Evolutionary conservation across 2,113 vertebrate genomes (phyloP).

Genomic region (Numenius arquata): DNA sequence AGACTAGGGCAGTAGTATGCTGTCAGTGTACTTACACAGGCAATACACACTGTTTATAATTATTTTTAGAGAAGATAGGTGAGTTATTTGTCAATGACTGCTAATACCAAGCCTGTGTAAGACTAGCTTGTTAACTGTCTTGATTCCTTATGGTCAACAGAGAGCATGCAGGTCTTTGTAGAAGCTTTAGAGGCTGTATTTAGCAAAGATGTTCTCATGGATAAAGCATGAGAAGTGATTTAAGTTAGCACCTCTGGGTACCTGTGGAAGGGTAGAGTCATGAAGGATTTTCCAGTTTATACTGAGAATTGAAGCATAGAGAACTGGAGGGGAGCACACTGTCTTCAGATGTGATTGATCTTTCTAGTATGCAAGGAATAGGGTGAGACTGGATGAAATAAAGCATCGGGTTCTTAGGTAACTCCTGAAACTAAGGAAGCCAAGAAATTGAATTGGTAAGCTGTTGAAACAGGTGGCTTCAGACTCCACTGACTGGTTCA

Average conservation of each 20-base stretch:
- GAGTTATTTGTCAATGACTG: neutral
- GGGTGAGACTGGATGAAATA: neutral
- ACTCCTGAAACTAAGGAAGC: neutral
- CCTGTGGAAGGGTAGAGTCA: neutral
- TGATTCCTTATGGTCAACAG: neutral
- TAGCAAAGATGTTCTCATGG: neutral
- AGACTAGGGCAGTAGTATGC: neutral
- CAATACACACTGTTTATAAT: neutral
- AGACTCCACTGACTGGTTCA: neutral
- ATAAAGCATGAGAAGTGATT: neutral
- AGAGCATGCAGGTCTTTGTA: neutral
- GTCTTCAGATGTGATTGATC: neutral
- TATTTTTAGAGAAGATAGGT: neutral
- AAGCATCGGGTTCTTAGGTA: neutral
- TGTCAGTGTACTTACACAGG: neutral
- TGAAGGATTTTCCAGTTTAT: neutral
- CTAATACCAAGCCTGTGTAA: neutral
- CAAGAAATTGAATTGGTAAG: neutral
- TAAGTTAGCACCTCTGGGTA: neutral
- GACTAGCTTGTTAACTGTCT: neutral
- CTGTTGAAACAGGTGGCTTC: neutral
- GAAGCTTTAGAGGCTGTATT: neutral
- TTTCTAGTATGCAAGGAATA: neutral
- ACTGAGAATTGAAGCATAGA: neutral
- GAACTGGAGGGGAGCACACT: neutral